phyloP scores from a whole-genome alignment of 1,140 invertebrate genomes.

The Micrasema longulum region DNA sequence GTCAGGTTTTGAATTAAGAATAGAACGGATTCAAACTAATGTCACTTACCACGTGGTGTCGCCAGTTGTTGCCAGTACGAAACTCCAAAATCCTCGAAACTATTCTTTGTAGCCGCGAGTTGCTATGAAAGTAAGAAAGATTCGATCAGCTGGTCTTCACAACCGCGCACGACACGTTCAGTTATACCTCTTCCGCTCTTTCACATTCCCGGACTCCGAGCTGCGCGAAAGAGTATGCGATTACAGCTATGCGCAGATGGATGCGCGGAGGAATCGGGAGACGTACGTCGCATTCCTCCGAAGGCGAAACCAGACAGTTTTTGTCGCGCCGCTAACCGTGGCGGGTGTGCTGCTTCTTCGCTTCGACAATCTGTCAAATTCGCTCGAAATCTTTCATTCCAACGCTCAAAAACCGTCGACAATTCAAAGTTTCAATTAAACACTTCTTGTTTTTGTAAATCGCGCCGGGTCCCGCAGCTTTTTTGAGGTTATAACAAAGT shows the following conservation, averaged over 20 bases:
- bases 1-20: no score
- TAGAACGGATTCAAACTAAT: no score
- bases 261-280: neutral
- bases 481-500: neutral
- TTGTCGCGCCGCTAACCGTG: constrained; percentile 10
- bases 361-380: constrained; percentile 6
- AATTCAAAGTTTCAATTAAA: constrained; percentile 16
- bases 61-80: no score
- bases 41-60: no score
- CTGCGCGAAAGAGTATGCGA: neutral
- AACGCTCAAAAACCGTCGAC: neutral
- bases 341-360: constrained; percentile 2
- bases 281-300: constrained; percentile 13
- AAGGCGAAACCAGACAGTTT: constrained; percentile 12
- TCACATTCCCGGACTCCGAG: constrained; percentile 11
- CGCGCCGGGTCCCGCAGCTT: neutral
- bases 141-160: constrained; percentile 19
- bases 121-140: no score
- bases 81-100: no score
- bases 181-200: constrained; percentile 2
- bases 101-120: no score
- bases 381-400: constrained; percentile 12
- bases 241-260: constrained; percentile 7
- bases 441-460: neutral
- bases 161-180: neutral